Conservation (phyloP, 1,140 invertebrate genomes). For the Plectrocnemia conspersa region DNA sequence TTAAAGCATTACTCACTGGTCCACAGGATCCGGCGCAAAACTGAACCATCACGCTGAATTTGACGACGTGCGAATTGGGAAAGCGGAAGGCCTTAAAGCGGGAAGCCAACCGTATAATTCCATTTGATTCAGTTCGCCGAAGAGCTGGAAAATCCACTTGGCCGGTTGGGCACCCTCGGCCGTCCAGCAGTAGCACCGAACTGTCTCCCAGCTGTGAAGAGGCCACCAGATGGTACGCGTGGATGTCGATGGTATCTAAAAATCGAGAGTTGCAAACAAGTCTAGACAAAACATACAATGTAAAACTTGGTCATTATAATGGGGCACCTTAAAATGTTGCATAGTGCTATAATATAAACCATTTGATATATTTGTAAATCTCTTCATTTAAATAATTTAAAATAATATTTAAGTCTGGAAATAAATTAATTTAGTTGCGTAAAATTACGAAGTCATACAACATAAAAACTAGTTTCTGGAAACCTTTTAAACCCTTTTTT, state of each 20-base stretch:
- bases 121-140: conserved; percentile 42
- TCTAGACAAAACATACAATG: neutral
- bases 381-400: too few relatives aligned
- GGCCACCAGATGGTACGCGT: conserved; percentile 53
- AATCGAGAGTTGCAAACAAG: neutral
- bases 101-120: conserved; percentile 42
- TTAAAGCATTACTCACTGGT: conserved; percentile 53
- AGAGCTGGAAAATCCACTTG: conserved; percentile 52
- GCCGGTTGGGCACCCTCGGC: conserved; percentile 59
- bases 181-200: conserved; percentile 55
- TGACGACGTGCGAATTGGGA: conserved; percentile 61
- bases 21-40: conserved; percentile 60
- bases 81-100: conserved; percentile 68
- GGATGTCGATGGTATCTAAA: conserved; percentile 42
- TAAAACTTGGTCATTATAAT: neutral
- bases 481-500: too few relatives aligned
- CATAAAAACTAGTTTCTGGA: too few relatives aligned
- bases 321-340: too few relatives aligned
- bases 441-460: too few relatives aligned
- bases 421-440: too few relatives aligned
- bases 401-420: too few relatives aligned
- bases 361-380: too few relatives aligned
- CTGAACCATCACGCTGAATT: conserved; percentile 64
- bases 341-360: too few relatives aligned
- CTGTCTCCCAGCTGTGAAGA: conserved; percentile 49